Base-by-base conservation (phyloP, 1,140 invertebrate species). In the Bombus terrestris region DNA sequence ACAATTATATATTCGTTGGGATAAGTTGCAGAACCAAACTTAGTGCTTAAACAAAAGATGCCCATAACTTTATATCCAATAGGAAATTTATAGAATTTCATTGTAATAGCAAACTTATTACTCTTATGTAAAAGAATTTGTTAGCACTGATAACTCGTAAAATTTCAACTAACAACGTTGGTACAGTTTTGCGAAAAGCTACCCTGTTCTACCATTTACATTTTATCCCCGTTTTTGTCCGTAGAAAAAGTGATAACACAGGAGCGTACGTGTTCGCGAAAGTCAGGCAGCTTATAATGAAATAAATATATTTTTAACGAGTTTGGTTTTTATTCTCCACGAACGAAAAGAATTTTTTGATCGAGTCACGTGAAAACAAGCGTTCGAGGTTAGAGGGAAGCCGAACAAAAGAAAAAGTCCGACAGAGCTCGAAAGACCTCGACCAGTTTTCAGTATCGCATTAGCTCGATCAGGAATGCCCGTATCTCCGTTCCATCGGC, bases 371-470 rank as follows among this genome's bases (percentile, higher is more conserved):
- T 62, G 32, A 77, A 71, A 85, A 64, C 53, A 57, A n/a, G 53
- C 74, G 47, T n/a, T 57, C 15, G 1, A 22, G 39, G 37, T 47
- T 69, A 84, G 47, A 69, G 32, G 35, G 76, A 71, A 90, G 77
- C 73, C 43, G 68, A 71, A 66, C 43, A 64, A 78, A 85, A 83
- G 53, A 64, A 81, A 87, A 83, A 77, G 66, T 66, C 72, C 1
- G 71, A 47, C 77, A 32, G 28, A n/a, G 25, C 37, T 77, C 74
- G 64, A 79, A 80, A 80, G 82, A 53, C 71, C 79, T 75, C 85
- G 83, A 90, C 89, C 87, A 91, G 90, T 91, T 88, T 90, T 81
- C 86, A 86, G 89, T 91, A 90, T 91, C 83, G 83, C 83, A 88
- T 91, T 91, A 90, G 81, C 64, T 88, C 81, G 83, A 88, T 88